These are phyloP conservation scores for Rhinichthys klamathensis DNA, from an alignment of 2,113 vertebrate genomes.

Conservation along the genomic window DNA sequence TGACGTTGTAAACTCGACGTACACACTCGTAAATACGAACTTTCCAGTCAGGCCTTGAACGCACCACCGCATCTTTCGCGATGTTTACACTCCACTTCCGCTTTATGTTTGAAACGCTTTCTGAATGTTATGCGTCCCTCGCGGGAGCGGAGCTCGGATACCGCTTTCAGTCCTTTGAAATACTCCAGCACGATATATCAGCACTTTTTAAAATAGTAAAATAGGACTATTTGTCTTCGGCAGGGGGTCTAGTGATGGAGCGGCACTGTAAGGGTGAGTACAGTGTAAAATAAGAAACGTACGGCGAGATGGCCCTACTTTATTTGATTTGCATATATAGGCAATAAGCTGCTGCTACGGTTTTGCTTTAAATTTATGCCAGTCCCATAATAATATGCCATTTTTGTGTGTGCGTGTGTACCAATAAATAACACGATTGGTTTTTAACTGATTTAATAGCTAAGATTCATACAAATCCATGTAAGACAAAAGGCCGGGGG, in stretches of 20 bases:
- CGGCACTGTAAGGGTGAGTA: background rate
- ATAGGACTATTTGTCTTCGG: background rate
- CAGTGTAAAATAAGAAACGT: background rate
- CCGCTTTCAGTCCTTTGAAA: background rate
- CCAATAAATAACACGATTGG: background rate
- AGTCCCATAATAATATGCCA: slow-evolving; percentile 6
- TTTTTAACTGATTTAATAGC: slow-evolving; percentile 5
- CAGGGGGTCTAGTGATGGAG: slow-evolving; percentile 3
- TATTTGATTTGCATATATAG: slow-evolving; percentile 16
- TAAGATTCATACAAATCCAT: slow-evolving; percentile 18
- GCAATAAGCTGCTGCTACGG: slow-evolving; percentile 31
- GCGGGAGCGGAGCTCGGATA: background rate
- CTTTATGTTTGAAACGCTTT: background rate
- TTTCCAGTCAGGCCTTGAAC: too few relatives aligned
- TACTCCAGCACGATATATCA: background rate
- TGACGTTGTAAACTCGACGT: too few relatives aligned
- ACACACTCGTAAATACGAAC: too few relatives aligned
- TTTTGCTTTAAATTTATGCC: slow-evolving; percentile 23
- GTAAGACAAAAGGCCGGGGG: slow-evolving; percentile 20
- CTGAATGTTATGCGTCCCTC: background rate
- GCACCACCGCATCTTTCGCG: background rate
- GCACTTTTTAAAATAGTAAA: slow-evolving; percentile 10
- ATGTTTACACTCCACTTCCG: slow-evolving; percentile 22
- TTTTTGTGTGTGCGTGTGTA: background rate
- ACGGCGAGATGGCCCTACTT: background rate